Conservation (phyloP, 1,140 invertebrate species). For the Bursaphelenchus mucronatus region DNA sequence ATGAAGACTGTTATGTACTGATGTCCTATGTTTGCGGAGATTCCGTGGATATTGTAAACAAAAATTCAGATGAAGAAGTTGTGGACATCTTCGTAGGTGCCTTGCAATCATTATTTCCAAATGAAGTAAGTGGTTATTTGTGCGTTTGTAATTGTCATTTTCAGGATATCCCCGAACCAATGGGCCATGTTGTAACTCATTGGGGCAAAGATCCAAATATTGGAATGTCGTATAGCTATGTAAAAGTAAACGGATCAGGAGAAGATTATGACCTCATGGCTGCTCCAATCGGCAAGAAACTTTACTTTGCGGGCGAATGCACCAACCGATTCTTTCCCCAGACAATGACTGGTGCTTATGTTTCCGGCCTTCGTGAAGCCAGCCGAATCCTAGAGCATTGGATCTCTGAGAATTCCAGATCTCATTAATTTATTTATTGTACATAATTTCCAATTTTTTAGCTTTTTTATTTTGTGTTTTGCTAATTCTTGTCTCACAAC, state of each 20-base stretch:
- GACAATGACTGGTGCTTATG: constrained; percentile 64
- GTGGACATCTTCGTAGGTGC: constrained; percentile 58
- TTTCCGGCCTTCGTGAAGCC: constrained; percentile 63
- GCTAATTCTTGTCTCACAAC: background rate
- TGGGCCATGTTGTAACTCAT: constrained; percentile 62
- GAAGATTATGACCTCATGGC: constrained; percentile 62
- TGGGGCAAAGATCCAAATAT: constrained; percentile 62
- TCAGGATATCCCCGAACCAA: constrained; percentile 58
- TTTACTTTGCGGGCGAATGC: constrained; percentile 66
- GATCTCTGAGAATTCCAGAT: constrained; percentile 21
- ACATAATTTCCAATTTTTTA: background rate
- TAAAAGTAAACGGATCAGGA: constrained; percentile 61
- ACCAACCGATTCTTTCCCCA: constrained; percentile 64
- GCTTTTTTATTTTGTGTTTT: background rate
- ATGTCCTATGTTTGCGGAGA: constrained; percentile 62
- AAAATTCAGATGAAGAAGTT: constrained; percentile 61
- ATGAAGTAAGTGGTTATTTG: constrained; percentile 34
- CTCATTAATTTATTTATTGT: constrained; percentile 1
- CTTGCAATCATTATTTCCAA: constrained; percentile 52
- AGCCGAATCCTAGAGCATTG: constrained; percentile 57
- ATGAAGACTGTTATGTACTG: constrained; percentile 50
- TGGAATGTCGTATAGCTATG: constrained; percentile 63
- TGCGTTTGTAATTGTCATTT: background rate
- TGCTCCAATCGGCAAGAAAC: constrained; percentile 59
- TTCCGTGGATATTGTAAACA: constrained; percentile 53